Base-by-base conservation (phyloP, 1,140 invertebrate species). In the Ctenoplectra terminalis region DNA sequence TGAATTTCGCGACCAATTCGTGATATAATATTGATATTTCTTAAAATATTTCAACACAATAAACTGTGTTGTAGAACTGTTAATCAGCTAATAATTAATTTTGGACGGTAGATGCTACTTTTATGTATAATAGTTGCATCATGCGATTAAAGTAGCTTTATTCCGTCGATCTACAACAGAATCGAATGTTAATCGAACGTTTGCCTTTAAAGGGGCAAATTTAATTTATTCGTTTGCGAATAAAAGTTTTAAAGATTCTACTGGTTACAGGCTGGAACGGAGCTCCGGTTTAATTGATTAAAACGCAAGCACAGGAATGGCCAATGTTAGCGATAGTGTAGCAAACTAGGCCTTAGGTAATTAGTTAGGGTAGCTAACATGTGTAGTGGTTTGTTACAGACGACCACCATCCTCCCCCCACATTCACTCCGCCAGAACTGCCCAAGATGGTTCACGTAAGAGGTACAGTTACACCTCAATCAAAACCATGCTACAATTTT, bases 381-480 rank as follows among this genome's bases (percentile, higher is more conserved):
- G 91, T 95, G 94, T 95, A 95, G 95, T 94, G 94, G 93, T 96
- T 96, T 96, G 96, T 97, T 97, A 95, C 97, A 98, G 97, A 98
- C 97, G 97, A 98, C 95, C 96, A 97, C 95, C 97, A 97, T 96
- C 97, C 96, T 96, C 97, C 97, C 95, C 97, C 97, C 95, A 98
- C 97, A 95, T 98, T 98, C 96, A 98, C 97, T 95, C 97, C 97
- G 95, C 97, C 98, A 96, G 98, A 98, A 96, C 97, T 98, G 95
- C 97, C 97, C 95, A 98, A 98, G 96, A 97, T 97, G 96, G 97
- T 98, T 96, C 97, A 98, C 97, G 96, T 98, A 94, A 96, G 97
- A 98, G 97, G 97, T 98, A 98, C 94, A 94, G 93, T 92, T 90
- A 91, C 86, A 92, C 92, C 93, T 92, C 93, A 91, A 89, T 92